These are phyloP conservation scores for Hybos culiciformis DNA, from an alignment of 2,888 invertebrate genomes.

Conservation along the genomic window DNA sequence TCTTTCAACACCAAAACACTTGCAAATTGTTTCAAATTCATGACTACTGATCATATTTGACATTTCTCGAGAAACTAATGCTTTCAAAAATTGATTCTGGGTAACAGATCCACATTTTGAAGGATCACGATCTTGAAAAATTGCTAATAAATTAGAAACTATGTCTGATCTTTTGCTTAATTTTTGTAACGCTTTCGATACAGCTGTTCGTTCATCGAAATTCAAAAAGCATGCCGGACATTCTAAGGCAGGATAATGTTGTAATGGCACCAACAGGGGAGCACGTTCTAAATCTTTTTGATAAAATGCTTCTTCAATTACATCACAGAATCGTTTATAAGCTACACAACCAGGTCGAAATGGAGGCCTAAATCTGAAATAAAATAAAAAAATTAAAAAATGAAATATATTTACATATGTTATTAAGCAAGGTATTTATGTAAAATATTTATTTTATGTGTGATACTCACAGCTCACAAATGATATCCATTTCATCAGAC, in stretches of 20 bases:
- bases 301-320: slow-evolving; percentile 56
- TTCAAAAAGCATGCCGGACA: slow-evolving; percentile 50
- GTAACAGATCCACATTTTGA: slow-evolving; percentile 52
- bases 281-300: slow-evolving; percentile 51
- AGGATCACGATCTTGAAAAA: slow-evolving; percentile 57
- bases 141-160: slow-evolving; percentile 51
- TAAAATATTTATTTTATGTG: neutral
- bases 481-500: slow-evolving; percentile 51
- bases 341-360: slow-evolving; percentile 45
- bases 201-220: slow-evolving; percentile 53
- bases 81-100: slow-evolving; percentile 48
- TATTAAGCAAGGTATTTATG: no score
- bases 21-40: slow-evolving; percentile 56
- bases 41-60: slow-evolving; percentile 47
- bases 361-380: slow-evolving; percentile 47
- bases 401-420: no score
- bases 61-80: slow-evolving; percentile 49
- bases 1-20: slow-evolving; percentile 56
- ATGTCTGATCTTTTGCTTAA: slow-evolving; percentile 50
- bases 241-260: slow-evolving; percentile 54
- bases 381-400: neutral
- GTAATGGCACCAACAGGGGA: slow-evolving; percentile 52
- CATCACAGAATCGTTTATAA: slow-evolving; percentile 52
- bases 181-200: slow-evolving; percentile 53
- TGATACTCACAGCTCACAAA: slow-evolving; percentile 54